Evolutionary conservation across 2,113 vertebrate species (phyloP).

Genomic region (Heloderma charlesbogerti): DNA sequence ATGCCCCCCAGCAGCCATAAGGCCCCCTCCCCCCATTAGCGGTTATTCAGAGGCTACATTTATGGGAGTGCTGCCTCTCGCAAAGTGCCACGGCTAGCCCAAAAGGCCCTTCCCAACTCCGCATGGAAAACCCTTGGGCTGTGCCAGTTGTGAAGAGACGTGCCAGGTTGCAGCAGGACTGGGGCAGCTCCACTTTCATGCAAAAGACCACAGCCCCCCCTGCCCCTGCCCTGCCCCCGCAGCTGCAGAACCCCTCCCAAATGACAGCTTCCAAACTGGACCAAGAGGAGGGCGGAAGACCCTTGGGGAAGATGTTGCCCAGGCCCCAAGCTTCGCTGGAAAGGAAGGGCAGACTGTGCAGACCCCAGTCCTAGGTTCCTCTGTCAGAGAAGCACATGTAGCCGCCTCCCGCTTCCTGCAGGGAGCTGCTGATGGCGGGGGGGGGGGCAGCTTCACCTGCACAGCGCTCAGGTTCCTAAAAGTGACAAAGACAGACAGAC

Average conservation of each 20-base stretch:
- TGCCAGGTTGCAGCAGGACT: too few species aligned
- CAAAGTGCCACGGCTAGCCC: neutral
- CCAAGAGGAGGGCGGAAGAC: neutral
- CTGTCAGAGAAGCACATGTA: conserved; percentile 62
- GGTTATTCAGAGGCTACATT: neutral
- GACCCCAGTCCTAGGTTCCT: conserved; percentile 18
- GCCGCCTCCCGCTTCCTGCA: conserved; percentile 12
- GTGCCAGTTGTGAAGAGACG: neutral
- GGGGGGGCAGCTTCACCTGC: conserved; percentile 73
- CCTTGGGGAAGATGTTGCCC: neutral
- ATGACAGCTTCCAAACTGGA: neutral
- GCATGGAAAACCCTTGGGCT: neutral
- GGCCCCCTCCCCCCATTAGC: neutral
- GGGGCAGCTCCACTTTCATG: neutral
- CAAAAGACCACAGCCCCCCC: neutral
- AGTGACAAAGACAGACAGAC: neutral
- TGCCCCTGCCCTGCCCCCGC: accelerated
- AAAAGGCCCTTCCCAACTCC: neutral
- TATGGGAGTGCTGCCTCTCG: neutral
- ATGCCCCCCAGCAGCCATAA: neutral
- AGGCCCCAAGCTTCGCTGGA: too few species aligned
- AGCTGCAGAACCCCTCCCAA: accelerated
- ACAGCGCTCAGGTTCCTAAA: conserved; percentile 60
- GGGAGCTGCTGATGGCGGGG: conserved; percentile 76
- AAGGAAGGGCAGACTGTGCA: accelerated